Conservation (phyloP, 2,888 invertebrate genomes). For the Sarcophaga rosellei region DNA sequence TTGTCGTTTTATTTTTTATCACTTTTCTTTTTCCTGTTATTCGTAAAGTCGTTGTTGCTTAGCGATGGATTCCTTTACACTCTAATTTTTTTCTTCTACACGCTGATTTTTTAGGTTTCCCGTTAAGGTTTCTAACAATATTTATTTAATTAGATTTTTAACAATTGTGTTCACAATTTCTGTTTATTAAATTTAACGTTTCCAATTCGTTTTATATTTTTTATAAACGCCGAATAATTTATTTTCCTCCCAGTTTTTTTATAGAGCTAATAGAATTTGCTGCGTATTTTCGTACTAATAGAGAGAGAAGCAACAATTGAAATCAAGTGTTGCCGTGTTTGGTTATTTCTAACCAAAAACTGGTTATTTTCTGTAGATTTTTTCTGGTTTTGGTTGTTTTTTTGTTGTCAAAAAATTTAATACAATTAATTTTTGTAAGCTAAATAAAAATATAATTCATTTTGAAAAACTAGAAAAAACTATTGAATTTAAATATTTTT, state of each 20-base stretch:
- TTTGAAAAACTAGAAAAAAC: too few relatives aligned
- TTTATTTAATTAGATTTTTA: neutral
- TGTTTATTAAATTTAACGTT: neutral
- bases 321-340: neutral
- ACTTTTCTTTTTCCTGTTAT: neutral
- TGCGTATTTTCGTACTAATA: slow-evolving; percentile 53
- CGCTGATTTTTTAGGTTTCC: neutral
- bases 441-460: too few relatives aligned
- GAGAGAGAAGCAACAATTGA: slow-evolving; percentile 64
- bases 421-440: too few relatives aligned
- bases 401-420: too few relatives aligned
- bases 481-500: too few relatives aligned
- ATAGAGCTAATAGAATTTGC: slow-evolving; percentile 24
- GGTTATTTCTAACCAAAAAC: too few relatives aligned
- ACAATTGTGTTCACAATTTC: neutral
- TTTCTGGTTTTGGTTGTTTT: too few relatives aligned
- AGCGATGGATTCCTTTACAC: neutral
- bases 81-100: neutral
- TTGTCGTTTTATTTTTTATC: neutral
- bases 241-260: neutral
- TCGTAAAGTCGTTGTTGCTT: neutral
- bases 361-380: too few relatives aligned
- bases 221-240: neutral
- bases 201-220: neutral
- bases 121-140: neutral